These are phyloP conservation scores for Dysidea cf. avara DNA, from an alignment of 37 sponge, comb jelly and placozoan species.

Conservation along the genomic window DNA sequence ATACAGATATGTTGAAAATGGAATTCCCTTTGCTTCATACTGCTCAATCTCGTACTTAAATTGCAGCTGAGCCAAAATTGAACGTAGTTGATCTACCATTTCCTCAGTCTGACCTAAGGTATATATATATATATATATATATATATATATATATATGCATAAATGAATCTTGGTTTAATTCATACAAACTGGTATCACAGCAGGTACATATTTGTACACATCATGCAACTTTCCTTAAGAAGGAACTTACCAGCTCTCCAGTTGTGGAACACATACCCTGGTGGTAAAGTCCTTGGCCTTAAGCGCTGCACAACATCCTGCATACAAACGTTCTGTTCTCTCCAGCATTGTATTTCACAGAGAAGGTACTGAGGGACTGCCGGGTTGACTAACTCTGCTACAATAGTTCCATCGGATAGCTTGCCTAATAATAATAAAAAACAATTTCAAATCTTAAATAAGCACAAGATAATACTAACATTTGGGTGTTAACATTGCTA, in stretches of 20 bases:
- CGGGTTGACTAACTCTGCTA: conserved; percentile 14
- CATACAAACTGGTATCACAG: too few species aligned
- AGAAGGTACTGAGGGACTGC: conserved; percentile 14
- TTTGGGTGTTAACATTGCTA: conserved; percentile 9
- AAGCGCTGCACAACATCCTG: conserved; percentile 9
- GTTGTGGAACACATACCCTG: conserved; percentile 2
- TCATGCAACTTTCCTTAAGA: too few species aligned
- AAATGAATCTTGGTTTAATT: too few species aligned
- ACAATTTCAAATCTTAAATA: too few species aligned
- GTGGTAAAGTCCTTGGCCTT: conserved; percentile 12
- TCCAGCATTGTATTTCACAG: conserved; percentile 17
- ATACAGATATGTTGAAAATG: conserved; percentile 8
- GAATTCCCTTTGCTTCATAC: conserved; percentile 16
- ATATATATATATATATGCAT: too few species aligned
- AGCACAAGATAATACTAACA: not conserved
- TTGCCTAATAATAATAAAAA: not conserved
- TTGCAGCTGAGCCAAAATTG: conserved; percentile 7
- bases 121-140: too few species aligned
- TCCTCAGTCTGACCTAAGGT: not conserved
- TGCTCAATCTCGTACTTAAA: not conserved
- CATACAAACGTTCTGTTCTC: not conserved
- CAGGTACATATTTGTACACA: too few species aligned
- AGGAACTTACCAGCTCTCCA: not conserved
- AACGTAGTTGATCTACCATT: conserved; percentile 5
- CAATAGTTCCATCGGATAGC: conserved; percentile 15